Evolutionary conservation across 2,888 invertebrate species (phyloP).

Genomic region (Deilephila porcellus): DNA sequence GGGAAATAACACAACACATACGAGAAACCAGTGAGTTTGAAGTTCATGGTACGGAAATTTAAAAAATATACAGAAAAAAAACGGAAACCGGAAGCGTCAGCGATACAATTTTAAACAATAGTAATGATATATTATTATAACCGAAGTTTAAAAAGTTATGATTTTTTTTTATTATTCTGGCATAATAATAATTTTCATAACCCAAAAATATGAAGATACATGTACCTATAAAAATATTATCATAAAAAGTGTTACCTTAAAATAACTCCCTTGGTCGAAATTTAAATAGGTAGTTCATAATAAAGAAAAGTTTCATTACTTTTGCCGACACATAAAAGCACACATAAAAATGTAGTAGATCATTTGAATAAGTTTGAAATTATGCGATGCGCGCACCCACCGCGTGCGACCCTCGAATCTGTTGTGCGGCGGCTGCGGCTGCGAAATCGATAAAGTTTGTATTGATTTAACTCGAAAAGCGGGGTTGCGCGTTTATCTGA

Average conservation of each 20-base stretch:
- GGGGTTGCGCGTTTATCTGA: constrained; percentile 91
- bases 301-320: neutral
- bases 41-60: neutral
- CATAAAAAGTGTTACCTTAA: constrained; percentile 15
- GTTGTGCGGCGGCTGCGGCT: constrained; percentile 86
- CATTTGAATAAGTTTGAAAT: constrained; percentile 23
- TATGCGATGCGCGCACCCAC: constrained; percentile 75
- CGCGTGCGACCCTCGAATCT: constrained; percentile 79
- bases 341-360: constrained; percentile 5
- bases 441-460: constrained; percentile 90
- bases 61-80: constrained; percentile 1
- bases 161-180: too few relatives aligned
- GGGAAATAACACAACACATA: neutral
- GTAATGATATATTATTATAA: neutral
- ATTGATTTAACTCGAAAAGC: constrained; percentile 88
- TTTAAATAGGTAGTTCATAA: neutral
- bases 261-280: neutral
- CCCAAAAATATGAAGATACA: too few relatives aligned
- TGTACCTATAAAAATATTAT: neutral
- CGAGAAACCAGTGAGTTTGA: constrained; percentile 13
- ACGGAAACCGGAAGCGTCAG: neutral
- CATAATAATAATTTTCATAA: too few relatives aligned
- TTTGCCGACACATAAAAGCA: constrained; percentile 17
- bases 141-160: too few relatives aligned
- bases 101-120: neutral